phyloP scores from a whole-genome alignment of 2,888 invertebrate species.

The Litoditis marina region DNA sequence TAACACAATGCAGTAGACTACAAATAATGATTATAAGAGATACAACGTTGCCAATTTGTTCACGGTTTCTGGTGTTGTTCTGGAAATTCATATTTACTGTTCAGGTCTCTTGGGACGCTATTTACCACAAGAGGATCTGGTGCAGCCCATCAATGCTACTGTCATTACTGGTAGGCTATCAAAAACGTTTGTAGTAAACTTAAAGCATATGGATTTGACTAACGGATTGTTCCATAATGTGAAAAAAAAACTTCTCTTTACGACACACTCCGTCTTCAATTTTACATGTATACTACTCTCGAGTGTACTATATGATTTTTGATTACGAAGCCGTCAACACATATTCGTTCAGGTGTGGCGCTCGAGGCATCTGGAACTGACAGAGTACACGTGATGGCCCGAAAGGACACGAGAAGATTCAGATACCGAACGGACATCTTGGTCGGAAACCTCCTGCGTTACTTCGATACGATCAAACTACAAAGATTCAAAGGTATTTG shows the following conservation, averaged over 20 bases:
- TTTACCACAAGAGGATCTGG: slow-evolving; percentile 56
- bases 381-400: slow-evolving; percentile 54
- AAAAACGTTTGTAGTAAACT: background rate
- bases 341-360: slow-evolving; percentile 21
- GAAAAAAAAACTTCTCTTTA: no score
- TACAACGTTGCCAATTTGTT: no score
- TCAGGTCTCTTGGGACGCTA: slow-evolving; percentile 48
- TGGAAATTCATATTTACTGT: background rate
- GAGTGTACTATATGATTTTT: no score
- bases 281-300: no score
- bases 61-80: no score
- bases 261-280: no score
- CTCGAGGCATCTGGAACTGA: slow-evolving; percentile 48
- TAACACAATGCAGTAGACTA: no score
- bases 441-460: slow-evolving; percentile 60
- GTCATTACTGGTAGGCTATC: slow-evolving; percentile 53
- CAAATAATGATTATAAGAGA: no score
- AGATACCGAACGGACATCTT: slow-evolving; percentile 56
- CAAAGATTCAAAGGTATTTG: slow-evolving; percentile 59
- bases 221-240: no score
- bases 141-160: slow-evolving; percentile 60
- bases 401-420: slow-evolving; percentile 60
- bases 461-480: slow-evolving; percentile 60
- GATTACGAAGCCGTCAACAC: no score
- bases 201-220: no score